Evolutionary conservation across 2,113 vertebrate species (phyloP), one percentile per base, ranked within the genome.

Genomic region (Lethenteron camtschaticum): DNA sequence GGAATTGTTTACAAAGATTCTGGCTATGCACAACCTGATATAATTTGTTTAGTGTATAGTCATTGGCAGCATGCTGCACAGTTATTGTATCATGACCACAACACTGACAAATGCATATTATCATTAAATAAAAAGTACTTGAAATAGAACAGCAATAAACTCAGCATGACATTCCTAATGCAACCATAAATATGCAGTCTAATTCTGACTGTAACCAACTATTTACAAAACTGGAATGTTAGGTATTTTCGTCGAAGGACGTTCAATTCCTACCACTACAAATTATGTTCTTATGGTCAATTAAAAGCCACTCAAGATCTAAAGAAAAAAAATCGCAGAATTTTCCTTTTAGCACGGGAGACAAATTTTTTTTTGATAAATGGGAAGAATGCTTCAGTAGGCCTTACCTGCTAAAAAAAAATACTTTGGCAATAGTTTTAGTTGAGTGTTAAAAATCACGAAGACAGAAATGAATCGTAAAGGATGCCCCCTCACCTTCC

Each of bases 401-500:
- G 59, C 63, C 63, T 16, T 24, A 8, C n/a, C 63, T 11, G 10
- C 24, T 66, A 66, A 16, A 63, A 18, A 41, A n/a, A 66, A 11
- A 66, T 11, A 11, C 63, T 10, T 9, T n/a, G 9, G 24, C 24
- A 24, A 16, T 66, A 16, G 9, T 8, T 63, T 66, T 11, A 8
- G n/a, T 66, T 11, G 24, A 66, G 9, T 9, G n/a, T 66, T 11
- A 66, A 16, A 66, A 24, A 66, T 66, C 8, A 66, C 41, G 41
- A 41, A 5, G 41, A 41, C 41, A 41, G 41, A 41, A 41, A 41
- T 41, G 41, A 41, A 41, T 41, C 41, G 2, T 66, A 9, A 66
- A 11, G 9, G 69, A 57, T 10, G 3, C 56, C 2, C 4, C 83
- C 94, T 72, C 74, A 95, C 94, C 92, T 81, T 99, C 92, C 78